These are phyloP conservation scores for Troglohyphantes excavatus DNA, from an alignment of 2,888 invertebrate species.

Conservation along the genomic window DNA sequence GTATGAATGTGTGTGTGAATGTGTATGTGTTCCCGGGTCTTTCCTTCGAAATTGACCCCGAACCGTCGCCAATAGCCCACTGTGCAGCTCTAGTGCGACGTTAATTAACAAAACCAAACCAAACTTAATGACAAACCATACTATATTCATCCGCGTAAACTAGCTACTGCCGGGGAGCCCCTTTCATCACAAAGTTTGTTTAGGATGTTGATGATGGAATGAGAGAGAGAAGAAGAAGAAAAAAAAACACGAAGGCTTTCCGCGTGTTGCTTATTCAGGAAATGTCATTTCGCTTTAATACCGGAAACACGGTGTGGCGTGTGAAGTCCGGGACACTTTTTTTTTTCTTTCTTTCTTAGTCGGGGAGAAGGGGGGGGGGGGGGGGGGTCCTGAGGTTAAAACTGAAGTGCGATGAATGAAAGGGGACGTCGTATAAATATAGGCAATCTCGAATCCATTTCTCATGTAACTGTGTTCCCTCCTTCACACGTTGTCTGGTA, in stretches of 20 bases:
- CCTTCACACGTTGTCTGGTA: background rate
- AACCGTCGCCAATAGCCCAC: too few relatives aligned
- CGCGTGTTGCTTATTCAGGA: constrained; percentile 67
- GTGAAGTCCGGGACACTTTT: constrained; percentile 38
- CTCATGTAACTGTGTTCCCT: constrained; percentile 2
- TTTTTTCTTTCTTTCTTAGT: background rate
- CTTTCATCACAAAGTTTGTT: constrained; percentile 19
- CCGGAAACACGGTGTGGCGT: constrained; percentile 70
- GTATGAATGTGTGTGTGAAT: too few relatives aligned
- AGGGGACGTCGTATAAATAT: background rate
- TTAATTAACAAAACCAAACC: too few relatives aligned
- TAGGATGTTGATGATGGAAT: constrained; percentile 38
- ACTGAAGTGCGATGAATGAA: constrained; percentile 17
- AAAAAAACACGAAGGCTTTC: constrained; percentile 13
- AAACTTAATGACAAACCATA: too few relatives aligned
- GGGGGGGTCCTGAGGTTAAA: constrained; percentile 2
- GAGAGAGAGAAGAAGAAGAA: background rate
- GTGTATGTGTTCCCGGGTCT: too few relatives aligned
- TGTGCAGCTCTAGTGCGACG: too few relatives aligned
- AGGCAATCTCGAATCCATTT: constrained; percentile 4
- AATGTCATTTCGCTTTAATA: constrained; percentile 69
- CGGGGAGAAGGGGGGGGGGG: background rate
- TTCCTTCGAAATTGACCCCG: too few relatives aligned
- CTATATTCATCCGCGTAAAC: too few relatives aligned
- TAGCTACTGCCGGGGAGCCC: background rate